Evolutionary conservation across 2,797 vertebrate genomes (phyloP), one percentile per base, ranked within the genome.

Genomic region (Prionace glauca): DNA sequence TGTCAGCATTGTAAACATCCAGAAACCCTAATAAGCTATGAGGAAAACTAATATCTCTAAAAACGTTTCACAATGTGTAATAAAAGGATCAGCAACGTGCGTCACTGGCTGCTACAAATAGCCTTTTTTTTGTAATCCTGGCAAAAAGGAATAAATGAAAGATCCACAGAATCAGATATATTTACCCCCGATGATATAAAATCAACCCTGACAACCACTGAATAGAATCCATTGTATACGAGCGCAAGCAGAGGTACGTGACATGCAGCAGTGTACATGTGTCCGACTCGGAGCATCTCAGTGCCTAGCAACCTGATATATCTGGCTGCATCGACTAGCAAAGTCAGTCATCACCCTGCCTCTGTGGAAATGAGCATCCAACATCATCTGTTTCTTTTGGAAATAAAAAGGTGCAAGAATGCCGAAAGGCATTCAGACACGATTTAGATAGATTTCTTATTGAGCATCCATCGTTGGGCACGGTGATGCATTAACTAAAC

Each of bases 301-400:
- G 62, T 92, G 90, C 90, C 65, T 92, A 92, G 90, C 90, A 92
- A 92, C 90, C 90, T 11, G 8, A 92, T 92, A 69, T 92, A 92
- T 69, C 90, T 41, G 65, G 24, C 90, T 36, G n/a, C 62, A 67
- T 92, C 90, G 2, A 67, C 81, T 41, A 67, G 90, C n/a, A 92
- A 65, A 92, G 90, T 92, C 62, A 67, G 16, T 67, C n/a, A 92
- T 92, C 20, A 36, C 14, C 24, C 90, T 36, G 62, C n/a, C 90
- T 69, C 90, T 92, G n/a, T 92, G 90, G n/a, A 92, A 92, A 92
- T 69, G 20, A 92, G 65, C 90, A 92, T 92, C 90, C 90, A 92
- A n/a, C 62, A 92, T 92, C 67, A 92, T 92, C 41, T 41, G 18
- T 69, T 22, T 92, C n/a, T 41, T 11, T 77, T 12, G 32, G 29